phyloP scores from a whole-genome alignment of 2,113 vertebrate genomes.

The Pseudopodoces humilis region DNA sequence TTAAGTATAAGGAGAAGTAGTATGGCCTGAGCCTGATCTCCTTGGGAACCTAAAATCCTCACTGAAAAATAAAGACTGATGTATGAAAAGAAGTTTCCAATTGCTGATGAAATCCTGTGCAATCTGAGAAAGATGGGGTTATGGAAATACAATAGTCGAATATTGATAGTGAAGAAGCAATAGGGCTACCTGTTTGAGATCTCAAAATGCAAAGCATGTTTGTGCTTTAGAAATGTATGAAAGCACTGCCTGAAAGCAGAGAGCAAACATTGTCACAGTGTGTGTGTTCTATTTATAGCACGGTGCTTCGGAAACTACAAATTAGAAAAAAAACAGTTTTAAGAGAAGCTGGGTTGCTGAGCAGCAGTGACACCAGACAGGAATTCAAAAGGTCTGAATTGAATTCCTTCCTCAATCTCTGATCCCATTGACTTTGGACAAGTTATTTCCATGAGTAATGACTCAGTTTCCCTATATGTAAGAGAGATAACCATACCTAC shows the following conservation, averaged over 20 bases:
- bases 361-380: constrained; percentile 22
- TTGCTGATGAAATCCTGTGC: background rate
- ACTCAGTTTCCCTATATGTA: background rate
- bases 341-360: constrained; percentile 46
- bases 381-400: background rate
- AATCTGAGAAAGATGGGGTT: background rate
- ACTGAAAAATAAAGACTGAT: background rate
- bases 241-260: constrained; percentile 15
- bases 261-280: constrained; percentile 25
- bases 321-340: constrained; percentile 1
- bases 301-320: background rate
- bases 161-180: background rate
- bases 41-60: background rate
- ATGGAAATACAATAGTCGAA: background rate
- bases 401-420: background rate
- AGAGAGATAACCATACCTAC: background rate
- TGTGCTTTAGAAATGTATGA: background rate
- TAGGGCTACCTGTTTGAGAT: background rate
- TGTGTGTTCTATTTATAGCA: constrained; percentile 36
- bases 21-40: background rate
- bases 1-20: background rate
- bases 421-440: background rate
- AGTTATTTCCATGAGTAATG: background rate
- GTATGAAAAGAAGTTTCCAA: background rate
- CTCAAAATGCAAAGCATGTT: background rate